phyloP scores from a whole-genome alignment of 2,888 invertebrate genomes.

The Hydraecia micacea region DNA sequence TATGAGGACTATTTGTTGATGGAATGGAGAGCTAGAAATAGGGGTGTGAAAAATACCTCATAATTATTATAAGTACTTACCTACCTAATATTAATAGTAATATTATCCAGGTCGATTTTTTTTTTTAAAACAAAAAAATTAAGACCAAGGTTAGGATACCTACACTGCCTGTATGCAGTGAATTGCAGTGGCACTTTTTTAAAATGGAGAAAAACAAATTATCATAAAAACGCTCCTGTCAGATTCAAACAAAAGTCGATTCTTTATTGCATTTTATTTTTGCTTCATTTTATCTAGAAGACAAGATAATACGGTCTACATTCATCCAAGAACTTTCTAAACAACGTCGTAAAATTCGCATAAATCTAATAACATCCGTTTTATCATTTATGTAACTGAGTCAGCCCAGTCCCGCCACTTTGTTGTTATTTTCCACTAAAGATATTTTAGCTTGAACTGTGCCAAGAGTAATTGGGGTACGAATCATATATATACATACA shows the following conservation, averaged over 20 bases:
- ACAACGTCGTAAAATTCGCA: slow-evolving; percentile 49
- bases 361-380: slow-evolving; percentile 55
- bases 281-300: slow-evolving; percentile 1
- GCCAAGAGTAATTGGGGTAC: slow-evolving; percentile 51
- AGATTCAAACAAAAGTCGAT: background rate
- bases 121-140: too few species aligned
- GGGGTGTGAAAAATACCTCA: background rate
- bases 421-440: slow-evolving; percentile 61
- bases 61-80: background rate
- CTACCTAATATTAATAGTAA: background rate
- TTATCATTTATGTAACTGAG: slow-evolving; percentile 55
- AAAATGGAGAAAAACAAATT: too few species aligned
- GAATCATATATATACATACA: slow-evolving; percentile 9
- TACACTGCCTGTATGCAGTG: too few species aligned
- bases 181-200: too few species aligned
- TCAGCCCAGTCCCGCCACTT: slow-evolving; percentile 67
- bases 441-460: slow-evolving; percentile 44
- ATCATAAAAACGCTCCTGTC: too few species aligned
- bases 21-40: background rate
- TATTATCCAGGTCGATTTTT: too few species aligned
- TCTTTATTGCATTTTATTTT: background rate
- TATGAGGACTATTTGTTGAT: slow-evolving; percentile 8
- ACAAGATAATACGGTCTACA: slow-evolving; percentile 21
- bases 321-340: slow-evolving; percentile 48
- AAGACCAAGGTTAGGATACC: too few species aligned